Conservation (phyloP, 2,888 invertebrate species). For the Linnaemya tessellans region DNA sequence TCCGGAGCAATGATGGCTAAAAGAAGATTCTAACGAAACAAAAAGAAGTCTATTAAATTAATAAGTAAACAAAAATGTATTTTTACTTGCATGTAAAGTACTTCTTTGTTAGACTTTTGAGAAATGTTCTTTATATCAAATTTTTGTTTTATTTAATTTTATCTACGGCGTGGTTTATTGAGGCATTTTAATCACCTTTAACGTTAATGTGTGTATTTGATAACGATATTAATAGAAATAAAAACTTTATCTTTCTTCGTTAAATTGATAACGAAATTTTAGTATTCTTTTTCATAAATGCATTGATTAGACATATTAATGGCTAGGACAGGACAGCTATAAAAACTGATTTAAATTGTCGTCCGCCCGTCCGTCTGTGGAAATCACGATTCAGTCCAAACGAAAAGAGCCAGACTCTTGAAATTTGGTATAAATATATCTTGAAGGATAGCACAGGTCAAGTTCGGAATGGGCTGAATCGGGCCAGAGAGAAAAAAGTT, state of each 20-base stretch:
- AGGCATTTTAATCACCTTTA: constrained; percentile 34
- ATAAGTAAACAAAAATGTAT: constrained; percentile 5
- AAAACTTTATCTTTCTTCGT: constrained; percentile 52
- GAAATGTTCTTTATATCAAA: constrained; percentile 24
- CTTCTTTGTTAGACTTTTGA: constrained; percentile 19
- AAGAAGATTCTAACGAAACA: constrained; percentile 12
- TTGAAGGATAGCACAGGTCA: no score
- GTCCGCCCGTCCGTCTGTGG: no score
- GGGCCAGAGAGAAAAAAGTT: no score
- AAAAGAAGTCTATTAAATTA: constrained; percentile 10
- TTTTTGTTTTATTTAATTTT: constrained; percentile 24
- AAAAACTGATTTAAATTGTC: neutral
- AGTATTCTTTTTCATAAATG: neutral
- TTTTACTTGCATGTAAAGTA: neutral
- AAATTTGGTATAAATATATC: no score
- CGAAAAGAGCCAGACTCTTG: no score
- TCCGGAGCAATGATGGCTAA: constrained; percentile 19
- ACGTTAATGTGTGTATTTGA: constrained; percentile 17
- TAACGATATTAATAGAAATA: constrained; percentile 46
- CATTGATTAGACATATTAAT: constrained; percentile 27
- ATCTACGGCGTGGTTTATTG: constrained; percentile 25
- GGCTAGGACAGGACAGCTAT: neutral
- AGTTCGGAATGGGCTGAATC: no score
- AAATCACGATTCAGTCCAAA: no score
- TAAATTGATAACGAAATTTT: constrained; percentile 44